Percentiles rank a stretch among this genome's conserved stretches.
Evolutionary conservation across 2,113 vertebrate species (phyloP).

Genomic region (Lanius collurio): DNA sequence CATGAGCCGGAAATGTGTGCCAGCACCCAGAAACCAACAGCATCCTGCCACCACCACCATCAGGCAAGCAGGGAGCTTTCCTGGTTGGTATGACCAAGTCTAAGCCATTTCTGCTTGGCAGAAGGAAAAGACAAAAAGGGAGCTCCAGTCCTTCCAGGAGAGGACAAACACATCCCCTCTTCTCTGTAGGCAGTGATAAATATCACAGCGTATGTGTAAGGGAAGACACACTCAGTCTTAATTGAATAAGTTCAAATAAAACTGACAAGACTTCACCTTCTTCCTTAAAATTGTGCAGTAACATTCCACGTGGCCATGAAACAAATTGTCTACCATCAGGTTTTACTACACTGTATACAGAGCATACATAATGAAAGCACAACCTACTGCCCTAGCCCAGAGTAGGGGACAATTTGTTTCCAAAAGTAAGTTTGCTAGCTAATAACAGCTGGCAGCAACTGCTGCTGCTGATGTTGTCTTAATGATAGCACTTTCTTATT

Average conservation of each 20-base stretch:
- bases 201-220: neutral
- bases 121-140: neutral
- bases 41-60: neutral
- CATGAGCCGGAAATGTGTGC: neutral
- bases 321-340: neutral
- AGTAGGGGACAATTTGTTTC: neutral
- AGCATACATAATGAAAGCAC: neutral
- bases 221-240: neutral
- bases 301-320: neutral
- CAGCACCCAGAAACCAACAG: neutral
- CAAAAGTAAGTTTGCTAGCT: neutral
- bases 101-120: neutral
- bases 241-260: neutral
- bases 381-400: neutral
- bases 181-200: neutral
- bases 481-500: neutral
- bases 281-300: neutral
- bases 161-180: neutral
- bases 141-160: neutral
- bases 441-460: slow-evolving; percentile 16
- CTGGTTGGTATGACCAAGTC: fast-evolving
- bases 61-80: neutral
- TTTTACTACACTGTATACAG: neutral
- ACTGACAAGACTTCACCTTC: neutral
- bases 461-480: neutral